phyloP scores from a whole-genome alignment of 2,888 invertebrate species.

The Cetonia aurata region DNA sequence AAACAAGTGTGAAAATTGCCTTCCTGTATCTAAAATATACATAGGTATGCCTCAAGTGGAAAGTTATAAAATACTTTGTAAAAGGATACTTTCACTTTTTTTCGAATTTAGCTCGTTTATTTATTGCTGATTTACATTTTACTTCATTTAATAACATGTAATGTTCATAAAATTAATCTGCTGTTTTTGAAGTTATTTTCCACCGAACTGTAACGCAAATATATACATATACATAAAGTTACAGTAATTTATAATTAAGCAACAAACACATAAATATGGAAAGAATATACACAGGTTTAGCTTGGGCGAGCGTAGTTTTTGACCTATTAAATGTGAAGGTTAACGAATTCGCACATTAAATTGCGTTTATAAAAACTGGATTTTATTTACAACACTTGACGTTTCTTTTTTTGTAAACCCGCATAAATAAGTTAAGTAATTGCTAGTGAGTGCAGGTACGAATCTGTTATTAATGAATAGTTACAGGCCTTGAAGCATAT shows the following conservation, averaged over 20 bases:
- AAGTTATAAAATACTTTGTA: no score
- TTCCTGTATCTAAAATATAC: background rate
- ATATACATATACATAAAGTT: background rate
- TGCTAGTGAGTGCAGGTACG: conserved; percentile 1
- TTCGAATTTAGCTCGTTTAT: no score
- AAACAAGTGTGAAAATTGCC: background rate
- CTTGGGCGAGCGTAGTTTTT: background rate
- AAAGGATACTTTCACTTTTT: no score
- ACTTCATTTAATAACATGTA: no score
- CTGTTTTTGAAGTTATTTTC: no score
- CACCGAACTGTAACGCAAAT: background rate
- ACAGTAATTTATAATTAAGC: background rate
- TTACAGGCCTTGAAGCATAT: conserved; percentile 16
- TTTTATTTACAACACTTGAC: conserved; percentile 18
- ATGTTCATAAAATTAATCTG: no score
- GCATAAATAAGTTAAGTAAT: conserved; percentile 26
- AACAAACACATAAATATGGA: conserved; percentile 4
- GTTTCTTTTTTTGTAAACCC: background rate
- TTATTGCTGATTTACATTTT: no score
- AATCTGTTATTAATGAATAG: conserved; percentile 28
- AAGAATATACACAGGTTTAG: background rate
- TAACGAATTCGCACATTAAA: conserved; percentile 21
- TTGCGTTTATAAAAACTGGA: conserved; percentile 21
- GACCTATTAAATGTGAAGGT: conserved; percentile 36
- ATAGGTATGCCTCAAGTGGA: no score